Evolutionary conservation across 2,797 vertebrate species (phyloP).

Genomic region (Onychomys leucogaster): DNA sequence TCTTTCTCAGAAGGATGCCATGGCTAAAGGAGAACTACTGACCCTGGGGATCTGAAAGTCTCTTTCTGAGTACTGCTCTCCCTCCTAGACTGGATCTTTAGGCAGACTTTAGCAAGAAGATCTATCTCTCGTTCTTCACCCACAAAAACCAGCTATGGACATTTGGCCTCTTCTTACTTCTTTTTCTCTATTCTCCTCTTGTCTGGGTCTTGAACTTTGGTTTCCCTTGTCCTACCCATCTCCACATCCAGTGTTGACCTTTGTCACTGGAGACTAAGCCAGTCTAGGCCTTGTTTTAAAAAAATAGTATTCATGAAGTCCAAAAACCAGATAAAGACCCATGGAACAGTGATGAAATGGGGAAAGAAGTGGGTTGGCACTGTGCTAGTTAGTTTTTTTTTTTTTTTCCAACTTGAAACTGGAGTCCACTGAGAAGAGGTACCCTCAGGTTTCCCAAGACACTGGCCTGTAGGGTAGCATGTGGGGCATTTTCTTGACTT

Average conservation of each 20-base stretch:
- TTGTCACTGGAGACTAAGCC: background rate
- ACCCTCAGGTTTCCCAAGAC: too few relatives aligned
- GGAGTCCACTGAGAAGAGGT: too few relatives aligned
- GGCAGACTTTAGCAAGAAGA: background rate
- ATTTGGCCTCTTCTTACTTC: background rate
- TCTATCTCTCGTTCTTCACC: background rate
- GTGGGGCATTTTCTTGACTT: background rate
- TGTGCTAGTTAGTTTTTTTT: background rate
- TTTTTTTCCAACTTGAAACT: background rate
- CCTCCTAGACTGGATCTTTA: background rate
- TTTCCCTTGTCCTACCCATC: background rate
- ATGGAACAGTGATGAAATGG: background rate
- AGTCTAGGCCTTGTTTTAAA: background rate
- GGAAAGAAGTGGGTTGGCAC: background rate
- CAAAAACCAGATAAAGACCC: background rate
- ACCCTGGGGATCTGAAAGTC: background rate
- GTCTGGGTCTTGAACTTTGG: background rate
- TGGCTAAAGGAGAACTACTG: background rate
- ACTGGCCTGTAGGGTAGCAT: background rate
- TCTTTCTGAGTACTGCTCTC: background rate
- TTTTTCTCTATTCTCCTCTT: background rate
- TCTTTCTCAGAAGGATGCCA: background rate
- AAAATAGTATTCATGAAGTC: background rate
- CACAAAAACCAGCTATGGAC: background rate
- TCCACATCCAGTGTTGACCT: background rate